These are phyloP conservation scores for Lordiphosa clarofinis DNA, from an alignment of 1,140 invertebrate species.

Conservation along the genomic window DNA sequence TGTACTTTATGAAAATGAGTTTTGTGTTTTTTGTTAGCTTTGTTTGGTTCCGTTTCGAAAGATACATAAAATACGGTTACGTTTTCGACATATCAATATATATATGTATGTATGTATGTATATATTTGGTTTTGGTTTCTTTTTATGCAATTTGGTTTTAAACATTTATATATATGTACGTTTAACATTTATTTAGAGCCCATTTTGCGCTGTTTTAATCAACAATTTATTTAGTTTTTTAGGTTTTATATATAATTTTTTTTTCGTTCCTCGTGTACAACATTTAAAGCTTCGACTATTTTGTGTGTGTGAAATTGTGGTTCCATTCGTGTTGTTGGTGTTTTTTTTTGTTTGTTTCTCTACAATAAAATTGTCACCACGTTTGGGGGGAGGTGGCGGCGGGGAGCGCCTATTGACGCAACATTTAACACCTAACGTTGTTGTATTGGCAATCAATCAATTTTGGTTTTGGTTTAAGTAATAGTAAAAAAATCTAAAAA, in stretches of 20 bases:
- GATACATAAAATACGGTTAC: slow-evolving; percentile 48
- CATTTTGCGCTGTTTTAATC: slow-evolving; percentile 14
- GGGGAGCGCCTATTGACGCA: slow-evolving; percentile 50
- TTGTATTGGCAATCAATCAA: slow-evolving; percentile 11
- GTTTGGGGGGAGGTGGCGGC: slow-evolving; percentile 3
- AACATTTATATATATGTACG: slow-evolving; percentile 70
- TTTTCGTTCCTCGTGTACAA: slow-evolving; percentile 45
- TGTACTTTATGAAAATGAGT: slow-evolving; percentile 36
- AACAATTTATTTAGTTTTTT: slow-evolving; percentile 28
- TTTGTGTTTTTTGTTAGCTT: slow-evolving; percentile 25
- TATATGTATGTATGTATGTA: slow-evolving; percentile 20
- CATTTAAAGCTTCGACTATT: slow-evolving; percentile 74
- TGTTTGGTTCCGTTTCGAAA: slow-evolving; percentile 38
- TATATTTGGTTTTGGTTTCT: slow-evolving; percentile 19
- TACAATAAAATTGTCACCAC: slow-evolving; percentile 53
- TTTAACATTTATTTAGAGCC: slow-evolving; percentile 58
- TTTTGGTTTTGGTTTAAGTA: slow-evolving; percentile 38
- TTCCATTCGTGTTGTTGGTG: slow-evolving; percentile 15
- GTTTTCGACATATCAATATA: slow-evolving; percentile 12
- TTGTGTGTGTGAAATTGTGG: slow-evolving; percentile 2
- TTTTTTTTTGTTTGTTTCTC: slow-evolving; percentile 14
- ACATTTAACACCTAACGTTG: slow-evolving; percentile 58
- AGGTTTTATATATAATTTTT: slow-evolving; percentile 7
- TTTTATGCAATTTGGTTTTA: slow-evolving; percentile 59
- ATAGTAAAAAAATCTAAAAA: slow-evolving; percentile 70